Evolutionary conservation across 2,797 vertebrate genomes (phyloP), one percentile per base, ranked within the genome.

Genomic region (Premnoplex brunnescens): DNA sequence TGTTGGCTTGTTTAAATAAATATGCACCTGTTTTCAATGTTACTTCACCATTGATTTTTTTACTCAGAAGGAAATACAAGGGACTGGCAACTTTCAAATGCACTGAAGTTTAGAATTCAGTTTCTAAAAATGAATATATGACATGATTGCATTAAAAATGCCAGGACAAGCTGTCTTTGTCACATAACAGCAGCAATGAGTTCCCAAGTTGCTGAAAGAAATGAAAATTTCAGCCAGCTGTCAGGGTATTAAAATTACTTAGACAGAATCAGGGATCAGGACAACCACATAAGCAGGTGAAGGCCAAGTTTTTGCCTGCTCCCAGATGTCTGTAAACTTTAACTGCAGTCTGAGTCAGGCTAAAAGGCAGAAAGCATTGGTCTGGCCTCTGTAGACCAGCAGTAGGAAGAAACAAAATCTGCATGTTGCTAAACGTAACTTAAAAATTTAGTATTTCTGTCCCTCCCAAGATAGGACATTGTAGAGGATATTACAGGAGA

Each of bases 221-320:
- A 95, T 84, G 17, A 95, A 91, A 91, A 93, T 88, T 93, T 93
- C 86, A 95, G 30, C 58, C 86, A 79, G 34, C 55, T 92, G 44
- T 91, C 93, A 94, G 67, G 14, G 32, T 84, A 34, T 77, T 77
- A 89, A 97, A 93, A 36, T 36, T 41, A 58, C 85, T 91, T 22
- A 79, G 69, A 88, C 90, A 74, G 79, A 94, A 84, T 55, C 55
- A 36, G 60, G 56, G 34, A 95, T 43, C n/a, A 80, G 59, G 60
- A 63, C 43, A 92, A 68, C 39, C 41, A 46, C 48, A 41, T 13
- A 83, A 78, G 78, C 41, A 63, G 41, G 39, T 44, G 75, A 89
- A 88, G 52, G 32, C 49, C 27, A 49, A 79, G 28, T 27, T 10
- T 71, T 82, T 85, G 36, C 17, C 64, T 77, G 6, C 18, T 91